Percentiles rank a stretch among this genome's conserved stretches.
phyloP scores from a whole-genome alignment of 1,140 invertebrate genomes.

The Helicoverpa armigera region DNA sequence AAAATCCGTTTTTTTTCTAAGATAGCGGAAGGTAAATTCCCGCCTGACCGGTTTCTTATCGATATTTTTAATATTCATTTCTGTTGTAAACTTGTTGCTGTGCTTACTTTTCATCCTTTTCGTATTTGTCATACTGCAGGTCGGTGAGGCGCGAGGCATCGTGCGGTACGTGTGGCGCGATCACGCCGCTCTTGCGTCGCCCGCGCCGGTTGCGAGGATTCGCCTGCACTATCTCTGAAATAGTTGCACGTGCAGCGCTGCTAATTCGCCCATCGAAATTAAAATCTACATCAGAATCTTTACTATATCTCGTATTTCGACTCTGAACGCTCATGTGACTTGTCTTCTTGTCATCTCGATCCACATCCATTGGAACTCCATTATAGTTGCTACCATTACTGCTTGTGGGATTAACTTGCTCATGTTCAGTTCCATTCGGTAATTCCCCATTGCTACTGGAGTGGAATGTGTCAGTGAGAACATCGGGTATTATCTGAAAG shows the following conservation, averaged over 20 bases:
- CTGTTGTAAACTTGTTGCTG: too few species aligned
- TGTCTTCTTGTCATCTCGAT: background rate
- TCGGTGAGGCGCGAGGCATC: slow-evolving; percentile 69
- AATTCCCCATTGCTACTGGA: slow-evolving; percentile 40
- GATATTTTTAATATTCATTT: too few species aligned
- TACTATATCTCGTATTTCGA: slow-evolving; percentile 58
- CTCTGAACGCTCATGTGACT: background rate
- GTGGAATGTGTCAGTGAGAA: slow-evolving; percentile 45
- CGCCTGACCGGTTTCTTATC: background rate
- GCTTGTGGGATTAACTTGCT: background rate
- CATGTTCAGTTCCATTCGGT: slow-evolving; percentile 55
- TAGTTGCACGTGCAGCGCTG: slow-evolving; percentile 72
- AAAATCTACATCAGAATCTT: slow-evolving; percentile 66
- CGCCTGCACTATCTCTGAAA: slow-evolving; percentile 71
- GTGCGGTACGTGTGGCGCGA: slow-evolving; percentile 71
- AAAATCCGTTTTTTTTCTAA: background rate
- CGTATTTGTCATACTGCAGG: slow-evolving; percentile 79
- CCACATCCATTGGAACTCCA: background rate
- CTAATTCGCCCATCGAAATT: slow-evolving; percentile 67
- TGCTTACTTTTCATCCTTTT: slow-evolving; percentile 77
- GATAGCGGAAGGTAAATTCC: background rate
- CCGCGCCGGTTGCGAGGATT: slow-evolving; percentile 63
- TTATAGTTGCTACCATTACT: background rate
- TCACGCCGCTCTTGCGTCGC: slow-evolving; percentile 73
- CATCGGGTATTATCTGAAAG: slow-evolving; percentile 64